Evolutionary conservation across 2,888 invertebrate species (phyloP).

Genomic region (Venustoraphidia nigricollis): DNA sequence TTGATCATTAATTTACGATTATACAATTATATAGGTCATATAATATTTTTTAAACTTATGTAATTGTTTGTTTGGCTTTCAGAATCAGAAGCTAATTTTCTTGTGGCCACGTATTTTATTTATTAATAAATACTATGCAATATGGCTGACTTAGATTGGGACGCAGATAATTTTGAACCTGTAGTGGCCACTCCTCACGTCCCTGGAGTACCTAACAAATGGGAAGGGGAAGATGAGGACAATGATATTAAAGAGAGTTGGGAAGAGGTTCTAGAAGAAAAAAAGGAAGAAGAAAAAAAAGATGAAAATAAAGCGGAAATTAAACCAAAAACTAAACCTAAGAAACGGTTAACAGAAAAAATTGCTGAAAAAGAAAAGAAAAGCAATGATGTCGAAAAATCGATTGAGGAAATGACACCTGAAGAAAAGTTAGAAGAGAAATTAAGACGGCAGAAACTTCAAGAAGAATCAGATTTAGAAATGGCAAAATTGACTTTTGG

Average conservation of each 20-base stretch:
- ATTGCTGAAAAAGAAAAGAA: conserved; percentile 67
- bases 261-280: conserved; percentile 50
- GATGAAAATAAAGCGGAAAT: conserved; percentile 41
- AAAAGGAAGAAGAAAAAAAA: conserved; percentile 63
- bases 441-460: conserved; percentile 60
- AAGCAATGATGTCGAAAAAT: conserved; percentile 28
- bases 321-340: conserved; percentile 50
- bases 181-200: conserved; percentile 41
- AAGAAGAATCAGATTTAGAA: conserved; percentile 76
- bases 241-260: conserved; percentile 77
- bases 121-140: too few species aligned
- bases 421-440: conserved; percentile 67
- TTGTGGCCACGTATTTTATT: too few species aligned
- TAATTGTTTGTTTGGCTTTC: too few species aligned
- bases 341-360: conserved; percentile 61
- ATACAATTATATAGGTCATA: too few species aligned
- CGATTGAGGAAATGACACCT: conserved; percentile 47
- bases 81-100: too few species aligned
- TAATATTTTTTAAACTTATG: too few species aligned
- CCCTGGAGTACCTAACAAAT: conserved; percentile 44
- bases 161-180: conserved; percentile 56
- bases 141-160: conserved; percentile 17
- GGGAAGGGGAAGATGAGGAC: conserved; percentile 82
- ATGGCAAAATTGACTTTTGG: conserved; percentile 83
- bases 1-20: too few species aligned